phyloP scores from a whole-genome alignment of 2,797 vertebrate genomes.

The Eulemur mongoz region DNA sequence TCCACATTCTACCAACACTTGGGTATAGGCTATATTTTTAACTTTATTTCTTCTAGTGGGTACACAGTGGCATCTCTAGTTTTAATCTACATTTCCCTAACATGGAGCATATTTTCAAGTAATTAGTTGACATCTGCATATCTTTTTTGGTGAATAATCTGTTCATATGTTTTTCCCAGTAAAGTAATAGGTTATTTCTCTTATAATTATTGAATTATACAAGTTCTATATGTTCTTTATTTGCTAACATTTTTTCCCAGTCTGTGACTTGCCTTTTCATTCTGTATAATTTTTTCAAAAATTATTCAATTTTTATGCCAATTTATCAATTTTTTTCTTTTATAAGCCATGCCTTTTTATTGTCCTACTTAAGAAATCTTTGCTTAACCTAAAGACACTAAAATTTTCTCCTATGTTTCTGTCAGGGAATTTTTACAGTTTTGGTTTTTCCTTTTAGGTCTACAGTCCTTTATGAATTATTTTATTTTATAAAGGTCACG shows the following conservation, averaged over 20 bases:
- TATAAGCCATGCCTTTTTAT: background rate
- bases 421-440: background rate
- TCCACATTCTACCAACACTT: background rate
- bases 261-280: background rate
- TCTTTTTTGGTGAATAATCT: background rate
- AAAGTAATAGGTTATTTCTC: background rate
- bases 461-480: background rate
- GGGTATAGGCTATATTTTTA: background rate
- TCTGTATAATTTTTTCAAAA: background rate
- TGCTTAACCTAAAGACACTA: background rate
- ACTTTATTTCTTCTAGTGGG: background rate
- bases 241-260: background rate
- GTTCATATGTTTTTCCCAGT: background rate
- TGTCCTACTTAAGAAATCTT: background rate
- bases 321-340: background rate
- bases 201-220: background rate
- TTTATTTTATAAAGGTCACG: background rate
- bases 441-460: background rate
- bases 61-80: background rate
- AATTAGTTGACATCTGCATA: background rate
- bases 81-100: constrained; percentile 13
- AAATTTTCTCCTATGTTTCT: background rate
- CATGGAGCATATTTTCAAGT: background rate
- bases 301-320: background rate
- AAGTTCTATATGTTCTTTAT: background rate